These are phyloP conservation scores for Pangasianodon gigas DNA, from an alignment of 2,113 vertebrate genomes.

Conservation along the genomic window DNA sequence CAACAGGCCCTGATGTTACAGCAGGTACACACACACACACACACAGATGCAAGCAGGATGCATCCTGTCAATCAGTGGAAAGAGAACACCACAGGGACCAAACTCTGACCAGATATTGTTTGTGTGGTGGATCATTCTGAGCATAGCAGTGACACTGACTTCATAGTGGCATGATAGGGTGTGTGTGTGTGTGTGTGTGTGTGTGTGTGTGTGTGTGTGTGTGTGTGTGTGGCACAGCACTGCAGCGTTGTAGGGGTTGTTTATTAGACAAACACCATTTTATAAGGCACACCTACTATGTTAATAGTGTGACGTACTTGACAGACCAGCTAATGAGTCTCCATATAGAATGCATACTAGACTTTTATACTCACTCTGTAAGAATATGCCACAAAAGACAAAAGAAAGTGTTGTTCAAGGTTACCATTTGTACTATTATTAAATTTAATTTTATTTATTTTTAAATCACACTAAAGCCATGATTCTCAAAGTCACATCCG, in stretches of 20 bases:
- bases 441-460: background rate
- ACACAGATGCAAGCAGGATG: constrained; percentile 1
- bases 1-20: constrained; percentile 99
- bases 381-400: background rate
- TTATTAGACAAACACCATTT: background rate
- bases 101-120: background rate
- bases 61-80: background rate
- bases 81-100: background rate
- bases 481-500: background rate
- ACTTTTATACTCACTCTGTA: background rate
- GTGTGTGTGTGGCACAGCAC: constrained; percentile 75
- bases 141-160: background rate
- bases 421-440: too few relatives aligned
- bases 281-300: background rate
- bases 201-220: constrained; percentile 23
- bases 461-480: background rate
- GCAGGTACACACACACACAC: constrained; percentile 76
- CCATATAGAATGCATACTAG: background rate
- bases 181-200: background rate
- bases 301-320: background rate
- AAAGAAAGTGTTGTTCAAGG: too few relatives aligned
- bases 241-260: background rate
- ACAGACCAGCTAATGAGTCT: background rate
- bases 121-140: background rate
- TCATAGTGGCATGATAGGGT: background rate